Conservation (phyloP, 2,113 vertebrate genomes). For the Cyanistes caeruleus region DNA sequence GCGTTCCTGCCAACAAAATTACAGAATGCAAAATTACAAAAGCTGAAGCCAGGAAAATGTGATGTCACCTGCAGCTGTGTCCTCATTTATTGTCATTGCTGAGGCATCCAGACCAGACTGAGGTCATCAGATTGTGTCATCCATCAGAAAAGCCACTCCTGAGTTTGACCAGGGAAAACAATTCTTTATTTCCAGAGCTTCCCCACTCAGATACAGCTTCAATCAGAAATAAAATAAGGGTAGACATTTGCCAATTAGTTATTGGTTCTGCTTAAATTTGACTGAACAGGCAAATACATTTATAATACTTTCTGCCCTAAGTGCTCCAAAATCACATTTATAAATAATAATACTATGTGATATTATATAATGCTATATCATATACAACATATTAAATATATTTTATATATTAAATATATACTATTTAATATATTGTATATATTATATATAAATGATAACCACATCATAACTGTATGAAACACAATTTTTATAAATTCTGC, state of each 20-base stretch:
- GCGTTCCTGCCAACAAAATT: not conserved
- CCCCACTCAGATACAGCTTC: not conserved
- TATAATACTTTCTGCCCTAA: not conserved
- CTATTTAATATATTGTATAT: too few relatives aligned
- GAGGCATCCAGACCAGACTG: not conserved
- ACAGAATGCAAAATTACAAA: not conserved
- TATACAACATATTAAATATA: too few relatives aligned
- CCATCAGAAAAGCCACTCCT: not conserved
- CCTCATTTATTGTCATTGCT: not conserved
- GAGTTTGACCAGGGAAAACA: not conserved
- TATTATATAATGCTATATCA: too few relatives aligned
- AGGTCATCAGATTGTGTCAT: not conserved
- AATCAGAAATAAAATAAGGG: not conserved
- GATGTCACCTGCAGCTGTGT: not conserved
- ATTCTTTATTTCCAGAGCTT: not conserved
- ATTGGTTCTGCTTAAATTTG: not conserved
- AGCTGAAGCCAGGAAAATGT: not conserved
- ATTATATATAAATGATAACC: too few relatives aligned
- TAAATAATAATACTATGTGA: too few relatives aligned
- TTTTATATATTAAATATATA: too few relatives aligned
- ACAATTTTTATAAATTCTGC: not conserved
- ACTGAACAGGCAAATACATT: not conserved
- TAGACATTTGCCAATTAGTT: not conserved
- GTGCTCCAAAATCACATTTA: not conserved
- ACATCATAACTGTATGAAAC: not conserved